Percentiles rank a stretch among this genome's conserved stretches.
Evolutionary conservation across 2,113 vertebrate genomes (phyloP).

Genomic region (Mystacornis crossleyi): DNA sequence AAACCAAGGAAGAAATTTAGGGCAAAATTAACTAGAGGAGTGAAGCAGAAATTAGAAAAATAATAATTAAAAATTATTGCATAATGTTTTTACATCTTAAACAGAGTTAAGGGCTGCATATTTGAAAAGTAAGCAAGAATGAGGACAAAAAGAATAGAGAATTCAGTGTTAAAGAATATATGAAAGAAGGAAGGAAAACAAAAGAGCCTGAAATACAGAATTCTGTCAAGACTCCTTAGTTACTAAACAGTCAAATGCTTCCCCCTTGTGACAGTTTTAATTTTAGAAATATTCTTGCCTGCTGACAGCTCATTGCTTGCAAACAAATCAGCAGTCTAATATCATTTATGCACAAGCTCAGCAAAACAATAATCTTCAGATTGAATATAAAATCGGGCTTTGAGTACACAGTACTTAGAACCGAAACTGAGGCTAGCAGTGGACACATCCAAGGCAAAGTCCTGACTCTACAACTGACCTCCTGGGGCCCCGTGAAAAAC

Average conservation of each 20-base stretch:
- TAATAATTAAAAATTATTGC: background rate
- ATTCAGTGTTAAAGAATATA: background rate
- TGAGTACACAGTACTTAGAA: background rate
- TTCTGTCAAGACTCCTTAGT: background rate
- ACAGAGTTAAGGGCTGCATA: background rate
- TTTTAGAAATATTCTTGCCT: slow-evolving; percentile 18
- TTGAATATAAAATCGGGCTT: background rate
- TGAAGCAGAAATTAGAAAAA: background rate
- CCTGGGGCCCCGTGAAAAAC: rapidly evolving
- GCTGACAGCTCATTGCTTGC: background rate
- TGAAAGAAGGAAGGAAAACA: background rate
- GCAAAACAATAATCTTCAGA: background rate
- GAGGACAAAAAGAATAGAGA: background rate
- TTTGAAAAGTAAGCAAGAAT: background rate
- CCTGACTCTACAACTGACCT: background rate
- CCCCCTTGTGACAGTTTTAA: slow-evolving; percentile 59
- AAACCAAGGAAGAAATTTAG: background rate
- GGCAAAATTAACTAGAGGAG: background rate
- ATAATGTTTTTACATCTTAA: background rate
- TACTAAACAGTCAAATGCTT: slow-evolving; percentile 49
- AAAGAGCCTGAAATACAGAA: background rate
- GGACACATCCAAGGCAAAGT: background rate
- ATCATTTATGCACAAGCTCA: rapidly evolving
- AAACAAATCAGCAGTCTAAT: background rate
- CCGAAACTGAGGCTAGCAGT: background rate